These are phyloP conservation scores for Megaceryle torquata DNA, from an alignment of 2,113 vertebrate species.

Conservation along the genomic window DNA sequence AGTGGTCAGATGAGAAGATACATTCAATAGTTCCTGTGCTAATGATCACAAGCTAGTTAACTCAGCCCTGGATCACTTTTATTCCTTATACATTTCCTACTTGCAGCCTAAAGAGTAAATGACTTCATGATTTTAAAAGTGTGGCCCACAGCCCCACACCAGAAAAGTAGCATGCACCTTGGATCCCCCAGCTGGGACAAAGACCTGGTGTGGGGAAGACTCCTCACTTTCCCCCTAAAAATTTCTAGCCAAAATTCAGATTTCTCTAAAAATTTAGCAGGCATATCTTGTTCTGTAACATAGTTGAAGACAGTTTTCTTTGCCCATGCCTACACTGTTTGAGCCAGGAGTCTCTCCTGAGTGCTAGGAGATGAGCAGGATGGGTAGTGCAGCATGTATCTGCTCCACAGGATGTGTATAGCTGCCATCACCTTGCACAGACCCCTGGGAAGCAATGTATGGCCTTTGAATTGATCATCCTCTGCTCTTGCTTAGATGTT, in stretches of 20 bases:
- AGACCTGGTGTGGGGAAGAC: neutral
- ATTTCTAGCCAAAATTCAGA: neutral
- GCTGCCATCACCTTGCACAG: neutral
- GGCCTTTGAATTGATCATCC: neutral
- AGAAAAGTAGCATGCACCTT: rapidly evolving
- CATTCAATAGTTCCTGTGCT: neutral
- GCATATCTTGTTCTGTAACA: neutral
- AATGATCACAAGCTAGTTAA: neutral
- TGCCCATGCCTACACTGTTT: neutral
- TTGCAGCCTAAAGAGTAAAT: neutral
- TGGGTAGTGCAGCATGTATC: neutral
- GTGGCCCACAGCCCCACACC: rapidly evolving
- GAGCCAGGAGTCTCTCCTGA: neutral
- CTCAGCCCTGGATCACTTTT: neutral
- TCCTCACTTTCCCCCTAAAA: neutral
- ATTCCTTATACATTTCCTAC: neutral
- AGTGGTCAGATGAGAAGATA: neutral
- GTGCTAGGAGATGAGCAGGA: neutral
- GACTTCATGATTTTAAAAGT: neutral
- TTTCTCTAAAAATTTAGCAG: neutral
- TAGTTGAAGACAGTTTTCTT: neutral
- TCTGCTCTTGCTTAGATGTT: neutral
- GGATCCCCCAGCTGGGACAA: neutral
- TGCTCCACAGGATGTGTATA: neutral
- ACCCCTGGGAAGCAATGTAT: neutral